Base-by-base conservation (phyloP, 1,140 invertebrate genomes). In the Onthophagus taurus region DNA sequence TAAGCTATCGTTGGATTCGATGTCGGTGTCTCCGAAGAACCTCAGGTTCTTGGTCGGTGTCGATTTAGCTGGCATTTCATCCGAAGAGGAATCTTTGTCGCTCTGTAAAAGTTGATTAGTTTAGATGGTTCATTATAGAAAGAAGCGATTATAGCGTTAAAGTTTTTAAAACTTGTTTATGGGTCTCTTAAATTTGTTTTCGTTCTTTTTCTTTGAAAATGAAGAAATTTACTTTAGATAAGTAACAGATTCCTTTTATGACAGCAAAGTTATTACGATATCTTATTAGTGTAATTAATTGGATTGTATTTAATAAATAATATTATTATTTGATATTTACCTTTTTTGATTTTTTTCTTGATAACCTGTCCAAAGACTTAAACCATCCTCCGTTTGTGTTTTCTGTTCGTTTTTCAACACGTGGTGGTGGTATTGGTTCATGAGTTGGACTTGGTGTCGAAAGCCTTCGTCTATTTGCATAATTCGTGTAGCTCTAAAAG, bases 21-120 rank as follows among this genome's bases (percentile, higher is more conserved):
- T 68, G 58, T 86, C 83, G 1, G 83, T 85, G 59, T 87, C 84
- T 1, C 83, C 84, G 60, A 85, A 86, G 68, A 85, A 86, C 20
- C 84, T 72, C 4, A 87, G 68, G 64, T 76, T 85, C 54, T 84
- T 84, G 51, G 59, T 72, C 53, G 49, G 71, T 50, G 55, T 67
- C 51, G 38, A 74, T 65, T 50, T 53, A 14, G 58, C 44, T 66
- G 63, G 23, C 57, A 57, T 48, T 57, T 66, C 48, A 53, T 57
- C 60, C 50, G 20, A 65, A 52, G 52, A 50, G 59, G 49, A 56
- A 62, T 56, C 48, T 30, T 53, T 55, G 21, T 59, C 49, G 19
- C 41, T 47, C 55, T 59, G 24, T 29, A 51, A 36, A 43, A 31
- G 9, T 19, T 16, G 21, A 33, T 26, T 13, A 33, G n/a, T n/a